phyloP scores from a whole-genome alignment of 1,140 invertebrate genomes.

The Platorchestia sp. region DNA sequence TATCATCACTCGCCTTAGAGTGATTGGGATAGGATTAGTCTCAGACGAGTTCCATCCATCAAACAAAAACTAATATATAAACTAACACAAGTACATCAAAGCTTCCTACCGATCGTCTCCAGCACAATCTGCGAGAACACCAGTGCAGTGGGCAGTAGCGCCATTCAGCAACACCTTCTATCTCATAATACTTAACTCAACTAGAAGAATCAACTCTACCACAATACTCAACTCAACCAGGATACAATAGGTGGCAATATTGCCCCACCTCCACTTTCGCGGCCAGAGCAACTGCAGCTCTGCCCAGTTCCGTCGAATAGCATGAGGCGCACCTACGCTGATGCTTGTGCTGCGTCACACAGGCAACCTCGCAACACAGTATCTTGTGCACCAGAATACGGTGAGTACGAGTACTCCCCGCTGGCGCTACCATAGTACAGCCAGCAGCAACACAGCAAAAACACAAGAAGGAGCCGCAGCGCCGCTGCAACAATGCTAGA shows the following conservation, averaged over 20 bases:
- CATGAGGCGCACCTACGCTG: not conserved
- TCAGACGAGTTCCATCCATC: too few species aligned
- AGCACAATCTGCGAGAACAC: too few species aligned
- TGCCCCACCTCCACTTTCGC: not conserved
- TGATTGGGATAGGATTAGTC: too few species aligned
- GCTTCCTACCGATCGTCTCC: too few species aligned
- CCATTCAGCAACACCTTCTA: too few species aligned
- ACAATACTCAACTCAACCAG: not conserved
- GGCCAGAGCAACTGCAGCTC: not conserved
- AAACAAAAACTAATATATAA: too few species aligned
- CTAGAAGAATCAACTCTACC: not conserved
- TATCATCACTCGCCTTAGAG: too few species aligned
- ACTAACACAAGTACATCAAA: too few species aligned
- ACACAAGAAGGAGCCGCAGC: too few species aligned
- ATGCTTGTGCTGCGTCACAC: not conserved
- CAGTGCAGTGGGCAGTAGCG: too few species aligned
- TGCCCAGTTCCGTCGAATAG: not conserved
- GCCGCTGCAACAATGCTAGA: slow-evolving; percentile 16
- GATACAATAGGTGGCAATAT: not conserved
- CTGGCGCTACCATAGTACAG: not conserved
- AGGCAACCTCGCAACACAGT: not conserved
- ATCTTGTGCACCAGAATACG: not conserved
- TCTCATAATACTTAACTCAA: not conserved
- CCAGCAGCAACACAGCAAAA: not conserved
- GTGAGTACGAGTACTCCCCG: not conserved